Conservation (phyloP, 2,113 vertebrate species). For the Parus major region DNA sequence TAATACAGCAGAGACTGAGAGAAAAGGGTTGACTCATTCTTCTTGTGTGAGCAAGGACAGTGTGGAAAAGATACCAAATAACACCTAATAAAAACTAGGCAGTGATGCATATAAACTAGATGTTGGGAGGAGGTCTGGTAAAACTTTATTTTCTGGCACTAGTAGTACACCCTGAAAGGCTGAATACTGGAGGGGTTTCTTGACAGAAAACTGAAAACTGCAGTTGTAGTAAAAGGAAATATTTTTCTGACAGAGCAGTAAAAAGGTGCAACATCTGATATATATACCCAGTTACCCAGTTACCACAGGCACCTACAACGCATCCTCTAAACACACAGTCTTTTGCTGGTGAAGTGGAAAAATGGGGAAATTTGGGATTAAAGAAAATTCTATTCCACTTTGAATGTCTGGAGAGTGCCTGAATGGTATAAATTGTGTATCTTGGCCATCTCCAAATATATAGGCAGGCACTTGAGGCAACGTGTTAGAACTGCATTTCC, state of each 20-base stretch:
- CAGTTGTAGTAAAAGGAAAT: constrained; percentile 23
- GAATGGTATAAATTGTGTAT: constrained; percentile 10
- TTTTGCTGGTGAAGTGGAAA: constrained; percentile 35
- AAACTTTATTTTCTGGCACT: constrained; percentile 36
- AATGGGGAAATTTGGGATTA: constrained; percentile 14
- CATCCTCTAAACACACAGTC: neutral
- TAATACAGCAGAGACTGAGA: neutral
- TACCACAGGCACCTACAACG: neutral
- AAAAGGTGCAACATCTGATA: constrained; percentile 38
- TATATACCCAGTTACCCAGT: constrained; percentile 1
- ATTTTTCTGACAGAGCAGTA: constrained; percentile 50
- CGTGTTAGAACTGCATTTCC: constrained; percentile 25
- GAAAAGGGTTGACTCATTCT: constrained; percentile 41
- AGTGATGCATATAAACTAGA: constrained; percentile 36
- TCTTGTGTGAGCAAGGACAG: constrained; percentile 19
- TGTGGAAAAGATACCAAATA: constrained; percentile 60
- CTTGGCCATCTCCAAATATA: constrained; percentile 25
- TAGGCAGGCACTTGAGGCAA: constrained; percentile 23
- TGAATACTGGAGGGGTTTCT: constrained; percentile 22
- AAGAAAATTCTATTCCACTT: constrained; percentile 22
- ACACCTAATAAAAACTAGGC: constrained; percentile 54
- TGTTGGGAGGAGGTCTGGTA: constrained; percentile 12
- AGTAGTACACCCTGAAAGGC: neutral
- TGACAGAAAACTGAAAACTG: constrained; percentile 40
- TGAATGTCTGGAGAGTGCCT: neutral